phyloP scores from a whole-genome alignment of 2,888 invertebrate species.

The Eristalis intricaria region DNA sequence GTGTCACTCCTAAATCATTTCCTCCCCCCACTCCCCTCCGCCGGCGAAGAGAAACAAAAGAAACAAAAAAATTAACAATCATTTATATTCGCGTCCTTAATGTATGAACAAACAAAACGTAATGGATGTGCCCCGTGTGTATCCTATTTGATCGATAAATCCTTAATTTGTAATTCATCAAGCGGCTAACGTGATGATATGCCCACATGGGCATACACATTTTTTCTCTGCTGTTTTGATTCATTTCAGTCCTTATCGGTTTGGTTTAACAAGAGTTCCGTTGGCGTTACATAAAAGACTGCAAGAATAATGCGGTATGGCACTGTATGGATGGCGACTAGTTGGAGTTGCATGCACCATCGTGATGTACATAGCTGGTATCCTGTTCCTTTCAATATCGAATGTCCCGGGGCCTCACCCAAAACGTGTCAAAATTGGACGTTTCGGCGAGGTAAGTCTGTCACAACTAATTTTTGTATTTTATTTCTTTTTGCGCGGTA shows the following conservation, averaged over 20 bases:
- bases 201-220: neutral
- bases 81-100: slow-evolving; percentile 13
- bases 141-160: slow-evolving; percentile 62
- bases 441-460: slow-evolving; percentile 79
- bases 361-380: slow-evolving; percentile 80
- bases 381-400: slow-evolving; percentile 80
- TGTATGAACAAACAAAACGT: neutral
- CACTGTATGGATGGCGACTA: slow-evolving; percentile 81
- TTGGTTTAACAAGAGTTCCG: slow-evolving; percentile 56
- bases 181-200: slow-evolving; percentile 6
- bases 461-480: neutral
- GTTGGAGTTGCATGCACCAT: slow-evolving; percentile 81
- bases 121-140: neutral
- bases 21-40: neutral
- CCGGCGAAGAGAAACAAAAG: neutral
- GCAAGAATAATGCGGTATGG: slow-evolving; percentile 77
- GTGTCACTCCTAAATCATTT: neutral
- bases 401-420: slow-evolving; percentile 80
- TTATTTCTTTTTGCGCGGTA: neutral
- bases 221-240: neutral
- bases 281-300: slow-evolving; percentile 63
- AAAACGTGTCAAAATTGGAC: slow-evolving; percentile 77
- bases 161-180: slow-evolving; percentile 21
- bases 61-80: neutral
- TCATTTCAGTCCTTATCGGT: slow-evolving; percentile 44